Conservation (phyloP, 2,113 vertebrate species). For the Ptychochromis oligacanthus region DNA sequence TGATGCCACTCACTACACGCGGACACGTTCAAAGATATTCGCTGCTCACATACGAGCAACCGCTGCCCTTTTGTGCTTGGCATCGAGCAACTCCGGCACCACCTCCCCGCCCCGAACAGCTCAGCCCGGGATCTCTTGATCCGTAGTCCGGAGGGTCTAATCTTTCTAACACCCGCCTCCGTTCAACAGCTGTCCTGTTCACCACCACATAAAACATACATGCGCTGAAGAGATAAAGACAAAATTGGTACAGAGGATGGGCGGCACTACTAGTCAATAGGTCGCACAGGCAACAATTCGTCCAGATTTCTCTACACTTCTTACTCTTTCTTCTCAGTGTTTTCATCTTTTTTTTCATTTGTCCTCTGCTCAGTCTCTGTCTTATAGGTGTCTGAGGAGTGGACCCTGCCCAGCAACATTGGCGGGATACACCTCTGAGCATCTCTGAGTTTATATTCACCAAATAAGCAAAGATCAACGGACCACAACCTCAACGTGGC, state of each 20-base stretch:
- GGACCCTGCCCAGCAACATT: neutral
- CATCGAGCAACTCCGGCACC: conserved; percentile 26
- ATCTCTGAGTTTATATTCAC: neutral
- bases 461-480: neutral
- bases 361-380: neutral
- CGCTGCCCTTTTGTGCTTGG: conserved; percentile 33
- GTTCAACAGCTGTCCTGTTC: conserved; percentile 36
- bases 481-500: conserved; percentile 23
- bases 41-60: conserved; percentile 11
- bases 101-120: conserved; percentile 21
- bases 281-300: conserved; percentile 12
- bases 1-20: neutral
- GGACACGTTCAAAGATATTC: neutral
- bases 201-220: neutral
- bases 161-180: neutral
- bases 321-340: neutral
- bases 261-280: neutral
- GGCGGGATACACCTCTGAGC: conserved; percentile 10
- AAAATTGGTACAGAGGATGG: neutral
- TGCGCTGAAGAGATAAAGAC: neutral
- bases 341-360: neutral
- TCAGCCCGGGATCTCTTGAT: conserved; percentile 29
- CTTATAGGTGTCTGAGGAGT: neutral
- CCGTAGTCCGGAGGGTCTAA: neutral
- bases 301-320: neutral